Percentiles rank a stretch among this genome's conserved stretches.
These are phyloP conservation scores for Polyodon spathula DNA, from an alignment of 2,113 vertebrate species.

Conservation along the genomic window DNA sequence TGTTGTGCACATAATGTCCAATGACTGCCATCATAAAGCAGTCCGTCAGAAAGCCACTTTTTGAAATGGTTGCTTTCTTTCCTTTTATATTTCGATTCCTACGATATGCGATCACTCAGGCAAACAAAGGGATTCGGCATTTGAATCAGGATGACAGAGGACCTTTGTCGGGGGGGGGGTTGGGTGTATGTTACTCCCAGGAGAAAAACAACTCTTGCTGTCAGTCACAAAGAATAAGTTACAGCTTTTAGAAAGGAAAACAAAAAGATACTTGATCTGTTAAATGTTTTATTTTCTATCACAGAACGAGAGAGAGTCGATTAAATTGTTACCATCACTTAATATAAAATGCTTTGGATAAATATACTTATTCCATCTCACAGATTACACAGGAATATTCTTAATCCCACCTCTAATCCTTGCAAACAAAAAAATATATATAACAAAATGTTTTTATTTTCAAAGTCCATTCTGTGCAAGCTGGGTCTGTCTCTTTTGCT, in stretches of 20 bases:
- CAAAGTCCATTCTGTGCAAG: too few relatives aligned
- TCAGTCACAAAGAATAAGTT: neutral
- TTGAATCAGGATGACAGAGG: neutral
- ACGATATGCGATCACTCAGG: neutral
- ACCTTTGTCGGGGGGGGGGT: slow-evolving; percentile 4
- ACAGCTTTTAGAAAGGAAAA: neutral
- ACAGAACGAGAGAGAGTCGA: too few relatives aligned
- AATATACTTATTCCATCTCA: too few relatives aligned
- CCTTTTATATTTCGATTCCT: slow-evolving; percentile 7
- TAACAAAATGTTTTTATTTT: too few relatives aligned
- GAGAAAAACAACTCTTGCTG: slow-evolving; percentile 2
- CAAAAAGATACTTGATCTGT: neutral
- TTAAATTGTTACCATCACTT: too few relatives aligned
- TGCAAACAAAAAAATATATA: too few relatives aligned
- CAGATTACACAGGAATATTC: too few relatives aligned
- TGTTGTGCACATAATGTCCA: neutral
- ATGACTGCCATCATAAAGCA: slow-evolving; percentile 24
- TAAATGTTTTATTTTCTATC: too few relatives aligned
- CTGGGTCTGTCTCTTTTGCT: too few relatives aligned
- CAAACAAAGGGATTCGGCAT: neutral
- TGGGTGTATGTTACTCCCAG: neutral
- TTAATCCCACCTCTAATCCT: too few relatives aligned
- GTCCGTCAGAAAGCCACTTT: slow-evolving; percentile 27
- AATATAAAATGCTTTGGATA: too few relatives aligned
- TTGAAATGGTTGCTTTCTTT: slow-evolving; percentile 1